phyloP scores from a whole-genome alignment of 2,113 vertebrate genomes.

The Sylvilagus bachmani region DNA sequence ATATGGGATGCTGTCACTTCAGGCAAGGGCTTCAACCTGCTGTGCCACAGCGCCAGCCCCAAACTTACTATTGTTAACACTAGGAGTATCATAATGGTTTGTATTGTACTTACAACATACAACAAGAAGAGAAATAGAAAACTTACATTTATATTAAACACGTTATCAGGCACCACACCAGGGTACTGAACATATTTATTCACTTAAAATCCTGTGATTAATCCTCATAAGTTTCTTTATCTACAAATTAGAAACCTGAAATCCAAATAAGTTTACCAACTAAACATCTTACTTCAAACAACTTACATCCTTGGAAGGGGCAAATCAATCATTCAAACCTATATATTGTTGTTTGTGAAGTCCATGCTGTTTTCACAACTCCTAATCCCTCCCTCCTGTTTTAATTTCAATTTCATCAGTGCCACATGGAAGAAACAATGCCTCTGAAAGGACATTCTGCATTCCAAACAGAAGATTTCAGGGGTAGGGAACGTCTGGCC shows the following conservation, averaged over 20 bases:
- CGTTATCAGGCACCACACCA: not conserved
- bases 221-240: not conserved
- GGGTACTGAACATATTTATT: not conserved
- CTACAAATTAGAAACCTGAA: conserved; percentile 26
- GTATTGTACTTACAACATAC: not conserved
- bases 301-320: not conserved
- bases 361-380: not conserved
- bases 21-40: not conserved
- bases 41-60: not conserved
- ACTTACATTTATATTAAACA: not conserved
- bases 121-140: not conserved
- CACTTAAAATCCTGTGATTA: not conserved
- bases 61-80: conserved; percentile 19
- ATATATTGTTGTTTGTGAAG: not conserved
- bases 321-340: not conserved
- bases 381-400: not conserved
- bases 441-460: not conserved
- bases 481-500: no score
- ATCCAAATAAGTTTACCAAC: not conserved
- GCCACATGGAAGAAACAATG: not conserved
- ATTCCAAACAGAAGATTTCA: conserved; percentile 19
- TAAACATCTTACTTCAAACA: not conserved
- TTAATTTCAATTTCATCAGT: not conserved
- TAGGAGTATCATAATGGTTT: not conserved
- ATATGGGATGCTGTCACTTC: no score